phyloP scores from a whole-genome alignment of 1,140 invertebrate species.

The Calephelis virginiensis region DNA sequence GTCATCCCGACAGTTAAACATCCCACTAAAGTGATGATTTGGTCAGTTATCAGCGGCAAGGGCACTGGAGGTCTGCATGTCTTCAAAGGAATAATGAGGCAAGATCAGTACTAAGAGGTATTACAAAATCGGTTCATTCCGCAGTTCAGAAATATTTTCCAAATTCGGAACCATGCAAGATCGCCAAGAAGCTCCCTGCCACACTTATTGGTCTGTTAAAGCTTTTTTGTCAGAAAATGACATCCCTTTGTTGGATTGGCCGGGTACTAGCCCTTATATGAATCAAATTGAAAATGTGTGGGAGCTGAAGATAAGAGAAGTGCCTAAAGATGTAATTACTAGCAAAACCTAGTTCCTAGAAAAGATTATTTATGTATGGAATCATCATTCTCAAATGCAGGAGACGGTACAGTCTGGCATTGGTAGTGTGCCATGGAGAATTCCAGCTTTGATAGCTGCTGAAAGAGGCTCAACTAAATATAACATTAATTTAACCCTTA shows the following conservation, averaged over 20 bases:
- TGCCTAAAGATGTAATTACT: slow-evolving; percentile 10
- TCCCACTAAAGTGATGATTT: slow-evolving; percentile 22
- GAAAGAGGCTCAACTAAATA: slow-evolving; percentile 24
- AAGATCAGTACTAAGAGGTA: slow-evolving; percentile 24
- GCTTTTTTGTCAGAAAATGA: too few species aligned
- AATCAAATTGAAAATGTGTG: neutral
- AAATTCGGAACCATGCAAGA: slow-evolving; percentile 17
- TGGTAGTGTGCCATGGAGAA: slow-evolving; percentile 20
- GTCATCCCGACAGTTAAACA: slow-evolving; percentile 2
- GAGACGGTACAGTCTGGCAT: slow-evolving; percentile 27
- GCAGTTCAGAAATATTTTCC: slow-evolving; percentile 13
- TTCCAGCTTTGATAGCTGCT: slow-evolving; percentile 28
- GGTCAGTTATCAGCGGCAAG: neutral
- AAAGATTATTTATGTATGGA: slow-evolving; percentile 19
- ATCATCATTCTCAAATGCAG: neutral
- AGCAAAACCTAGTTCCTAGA: slow-evolving; percentile 9
- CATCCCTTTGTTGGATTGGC: too few species aligned
- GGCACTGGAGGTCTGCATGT: slow-evolving; percentile 23
- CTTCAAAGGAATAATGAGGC: slow-evolving; percentile 22
- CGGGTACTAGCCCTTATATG: too few species aligned
- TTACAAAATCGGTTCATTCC: slow-evolving; percentile 20
- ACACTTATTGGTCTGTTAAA: too few species aligned
- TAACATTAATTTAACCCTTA: too few species aligned
- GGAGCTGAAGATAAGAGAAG: slow-evolving; percentile 13
- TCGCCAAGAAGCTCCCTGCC: neutral